phyloP scores from a whole-genome alignment of 2,888 invertebrate species.

The Pomacea canaliculata region DNA sequence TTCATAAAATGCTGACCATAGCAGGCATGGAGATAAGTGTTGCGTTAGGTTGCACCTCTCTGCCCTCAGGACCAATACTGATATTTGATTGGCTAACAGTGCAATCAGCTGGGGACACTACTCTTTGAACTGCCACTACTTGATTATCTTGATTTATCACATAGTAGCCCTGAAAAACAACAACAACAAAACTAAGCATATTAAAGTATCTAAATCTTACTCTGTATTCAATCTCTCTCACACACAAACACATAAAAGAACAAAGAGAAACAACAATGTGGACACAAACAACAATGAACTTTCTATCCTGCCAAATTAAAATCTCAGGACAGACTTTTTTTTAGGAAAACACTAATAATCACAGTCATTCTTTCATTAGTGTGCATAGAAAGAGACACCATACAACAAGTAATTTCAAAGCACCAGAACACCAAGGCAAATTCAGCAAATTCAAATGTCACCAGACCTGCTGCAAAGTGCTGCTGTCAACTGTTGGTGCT shows the following conservation, averaged over 20 bases:
- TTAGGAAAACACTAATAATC: too few species aligned
- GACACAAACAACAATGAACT: background rate
- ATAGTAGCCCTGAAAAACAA: constrained; percentile 41
- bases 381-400: too few species aligned
- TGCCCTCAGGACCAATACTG: constrained; percentile 35
- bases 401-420: too few species aligned
- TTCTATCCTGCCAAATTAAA: too few species aligned
- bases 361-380: too few species aligned
- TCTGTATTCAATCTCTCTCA: too few species aligned
- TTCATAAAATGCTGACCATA: constrained; percentile 20
- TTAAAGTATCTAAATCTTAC: background rate
- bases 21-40: constrained; percentile 38
- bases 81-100: constrained; percentile 55
- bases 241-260: too few species aligned
- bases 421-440: too few species aligned
- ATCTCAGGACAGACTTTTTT: too few species aligned
- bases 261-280: background rate
- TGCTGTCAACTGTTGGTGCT: constrained; percentile 49
- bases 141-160: constrained; percentile 48
- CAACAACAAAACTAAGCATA: too few species aligned
- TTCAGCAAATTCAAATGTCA: background rate
- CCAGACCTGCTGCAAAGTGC: constrained; percentile 45
- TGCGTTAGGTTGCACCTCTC: constrained; percentile 36
- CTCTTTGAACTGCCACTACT: constrained; percentile 51
- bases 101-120: constrained; percentile 58